A percentile compares a stretch with the other conserved stretches of the same genome.
Conservation (phyloP, 1,140 invertebrate genomes). For the Drosophila elegans region DNA sequence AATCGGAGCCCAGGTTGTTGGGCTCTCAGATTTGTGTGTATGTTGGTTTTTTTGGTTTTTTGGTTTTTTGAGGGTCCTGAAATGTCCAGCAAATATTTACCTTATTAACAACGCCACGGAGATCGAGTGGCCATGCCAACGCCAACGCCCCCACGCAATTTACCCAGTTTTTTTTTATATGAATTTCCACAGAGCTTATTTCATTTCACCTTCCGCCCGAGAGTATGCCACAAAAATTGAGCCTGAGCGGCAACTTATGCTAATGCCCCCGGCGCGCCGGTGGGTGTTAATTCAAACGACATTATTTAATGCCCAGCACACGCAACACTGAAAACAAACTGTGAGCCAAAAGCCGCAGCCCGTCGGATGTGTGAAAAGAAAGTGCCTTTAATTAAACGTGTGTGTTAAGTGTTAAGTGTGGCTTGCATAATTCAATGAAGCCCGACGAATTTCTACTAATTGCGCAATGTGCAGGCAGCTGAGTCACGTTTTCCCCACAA, state of each 20-base stretch:
- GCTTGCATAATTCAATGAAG: slow-evolving; percentile 71
- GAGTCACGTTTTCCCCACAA: slow-evolving; percentile 37
- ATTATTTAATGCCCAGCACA: slow-evolving; percentile 81
- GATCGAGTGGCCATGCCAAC: slow-evolving; percentile 46
- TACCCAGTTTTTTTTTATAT: slow-evolving; percentile 9
- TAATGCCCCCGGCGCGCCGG: slow-evolving; percentile 56
- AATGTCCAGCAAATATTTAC: slow-evolving; percentile 69
- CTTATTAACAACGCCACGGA: slow-evolving; percentile 59
- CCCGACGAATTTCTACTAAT: slow-evolving; percentile 46
- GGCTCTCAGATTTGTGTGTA: slow-evolving; percentile 31
- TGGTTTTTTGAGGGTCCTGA: slow-evolving; percentile 7
- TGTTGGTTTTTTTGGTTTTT: background rate
- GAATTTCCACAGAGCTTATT: background rate
- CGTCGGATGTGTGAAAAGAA: slow-evolving; percentile 68
- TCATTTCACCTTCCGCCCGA: slow-evolving; percentile 28
- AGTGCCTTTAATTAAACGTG: slow-evolving; percentile 76
- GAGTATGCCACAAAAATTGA: slow-evolving; percentile 51
- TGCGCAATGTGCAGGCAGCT: slow-evolving; percentile 29
- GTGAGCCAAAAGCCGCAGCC: slow-evolving; percentile 19
- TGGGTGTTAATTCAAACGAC: slow-evolving; percentile 77
- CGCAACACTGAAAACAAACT: slow-evolving; percentile 45
- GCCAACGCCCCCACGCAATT: slow-evolving; percentile 42
- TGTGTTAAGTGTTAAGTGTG: slow-evolving; percentile 44
- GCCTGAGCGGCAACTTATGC: slow-evolving; percentile 59
- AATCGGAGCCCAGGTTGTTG: slow-evolving; percentile 6